Percentiles rank a stretch among this genome's conserved stretches.
Evolutionary conservation across 2,888 invertebrate genomes (phyloP).

Genomic region (Synanthedon myopaeformis): DNA sequence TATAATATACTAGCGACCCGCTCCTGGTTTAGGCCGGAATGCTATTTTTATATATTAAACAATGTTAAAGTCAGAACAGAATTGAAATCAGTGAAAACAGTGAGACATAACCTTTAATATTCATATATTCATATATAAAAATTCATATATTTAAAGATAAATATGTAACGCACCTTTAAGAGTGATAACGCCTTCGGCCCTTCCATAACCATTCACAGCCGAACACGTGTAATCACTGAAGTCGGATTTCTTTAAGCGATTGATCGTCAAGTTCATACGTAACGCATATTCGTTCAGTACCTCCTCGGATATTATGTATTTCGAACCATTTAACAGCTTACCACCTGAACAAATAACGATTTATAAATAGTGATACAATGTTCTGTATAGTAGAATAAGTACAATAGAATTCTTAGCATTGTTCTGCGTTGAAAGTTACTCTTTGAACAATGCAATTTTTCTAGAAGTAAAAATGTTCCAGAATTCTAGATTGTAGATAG

Average conservation of each 20-base stretch:
- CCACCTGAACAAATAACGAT: constrained; percentile 59
- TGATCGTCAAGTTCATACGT: constrained; percentile 85
- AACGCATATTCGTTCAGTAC: constrained; percentile 80
- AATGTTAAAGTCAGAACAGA: too few relatives aligned
- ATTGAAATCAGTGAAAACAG: too few relatives aligned
- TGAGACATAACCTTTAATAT: background rate
- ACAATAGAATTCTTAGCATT: too few relatives aligned
- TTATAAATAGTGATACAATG: too few relatives aligned
- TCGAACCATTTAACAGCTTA: constrained; percentile 79
- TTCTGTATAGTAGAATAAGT: too few relatives aligned
- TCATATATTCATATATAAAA: background rate
- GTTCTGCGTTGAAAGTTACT: too few relatives aligned
- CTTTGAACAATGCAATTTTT: too few relatives aligned
- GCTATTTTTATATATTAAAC: too few relatives aligned
- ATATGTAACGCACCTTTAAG: constrained; percentile 76
- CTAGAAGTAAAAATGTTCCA: too few relatives aligned
- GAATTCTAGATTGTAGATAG: too few relatives aligned
- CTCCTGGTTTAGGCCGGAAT: too few relatives aligned
- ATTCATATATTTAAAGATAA: background rate
- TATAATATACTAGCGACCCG: too few relatives aligned
- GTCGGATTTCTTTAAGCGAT: constrained; percentile 77
- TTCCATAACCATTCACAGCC: constrained; percentile 83
- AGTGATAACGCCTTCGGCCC: constrained; percentile 79
- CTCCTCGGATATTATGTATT: constrained; percentile 81
- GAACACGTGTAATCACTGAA: constrained; percentile 85